phyloP scores from a whole-genome alignment of 2,797 vertebrate species.

The Lycodopsis pacificus region DNA sequence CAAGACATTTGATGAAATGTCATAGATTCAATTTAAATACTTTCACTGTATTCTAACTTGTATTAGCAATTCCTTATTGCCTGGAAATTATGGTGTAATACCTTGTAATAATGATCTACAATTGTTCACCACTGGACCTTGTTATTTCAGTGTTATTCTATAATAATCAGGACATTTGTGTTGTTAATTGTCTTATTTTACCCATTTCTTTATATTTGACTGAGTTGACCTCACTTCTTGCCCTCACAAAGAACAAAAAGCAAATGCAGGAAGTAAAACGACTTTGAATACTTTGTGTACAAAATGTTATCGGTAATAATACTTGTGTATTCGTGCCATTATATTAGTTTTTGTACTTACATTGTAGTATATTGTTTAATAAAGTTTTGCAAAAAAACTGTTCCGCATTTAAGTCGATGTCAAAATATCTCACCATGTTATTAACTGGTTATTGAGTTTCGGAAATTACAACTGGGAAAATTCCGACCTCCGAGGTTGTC shows the following conservation, averaged over 20 bases:
- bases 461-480: not conserved
- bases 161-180: not conserved
- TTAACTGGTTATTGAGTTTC: not conserved
- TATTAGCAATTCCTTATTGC: not conserved
- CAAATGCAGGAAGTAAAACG: fast-evolving
- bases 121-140: not conserved
- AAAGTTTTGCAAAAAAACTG: slow-evolving; percentile 51
- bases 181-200: not conserved
- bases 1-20: not conserved
- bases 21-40: not conserved
- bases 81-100: not conserved
- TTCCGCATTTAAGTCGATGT: not conserved
- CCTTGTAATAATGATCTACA: not conserved
- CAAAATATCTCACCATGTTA: not conserved
- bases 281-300: not conserved
- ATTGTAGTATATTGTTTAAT: slow-evolving; percentile 20
- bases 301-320: not conserved
- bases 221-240: not conserved
- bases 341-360: not conserved
- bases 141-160: not conserved
- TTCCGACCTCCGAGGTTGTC: not conserved
- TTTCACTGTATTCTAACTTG: not conserved
- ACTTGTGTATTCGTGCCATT: not conserved
- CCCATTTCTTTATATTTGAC: fast-evolving
- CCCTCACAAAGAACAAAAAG: not conserved